Evolutionary conservation across 2,797 vertebrate genomes (phyloP).

Genomic region (Dendrocincla fuliginosa): DNA sequence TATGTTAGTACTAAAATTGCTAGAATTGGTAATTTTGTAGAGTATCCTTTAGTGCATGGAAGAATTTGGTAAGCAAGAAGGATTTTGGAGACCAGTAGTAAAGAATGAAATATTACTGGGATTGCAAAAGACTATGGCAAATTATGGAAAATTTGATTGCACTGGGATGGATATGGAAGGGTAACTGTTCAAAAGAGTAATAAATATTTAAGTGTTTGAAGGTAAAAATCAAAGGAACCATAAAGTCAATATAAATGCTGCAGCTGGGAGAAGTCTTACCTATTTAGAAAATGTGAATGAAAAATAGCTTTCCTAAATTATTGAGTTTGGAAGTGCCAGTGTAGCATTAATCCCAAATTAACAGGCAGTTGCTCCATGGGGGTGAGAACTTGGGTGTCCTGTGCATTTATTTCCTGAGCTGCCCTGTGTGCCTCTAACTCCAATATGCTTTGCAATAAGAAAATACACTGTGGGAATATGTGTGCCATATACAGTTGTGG

Average conservation of each 20-base stretch:
- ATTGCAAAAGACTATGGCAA: neutral
- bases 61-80: neutral
- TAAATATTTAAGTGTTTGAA: neutral
- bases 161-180: neutral
- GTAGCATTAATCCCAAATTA: neutral
- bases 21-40: neutral
- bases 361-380: accelerated
- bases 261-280: neutral
- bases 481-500: neutral
- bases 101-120: neutral
- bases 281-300: neutral
- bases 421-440: neutral
- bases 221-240: neutral
- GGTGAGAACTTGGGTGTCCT: neutral
- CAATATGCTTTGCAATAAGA: neutral
- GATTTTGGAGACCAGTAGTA: neutral
- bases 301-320: neutral
- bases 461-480: neutral
- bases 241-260: neutral
- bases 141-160: neutral
- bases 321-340: neutral
- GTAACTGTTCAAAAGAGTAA: neutral
- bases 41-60: neutral
- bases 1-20: neutral
- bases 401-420: neutral